Evolutionary conservation across 2,888 invertebrate species (phyloP).

Genomic region (Agriopis leucophaearia): DNA sequence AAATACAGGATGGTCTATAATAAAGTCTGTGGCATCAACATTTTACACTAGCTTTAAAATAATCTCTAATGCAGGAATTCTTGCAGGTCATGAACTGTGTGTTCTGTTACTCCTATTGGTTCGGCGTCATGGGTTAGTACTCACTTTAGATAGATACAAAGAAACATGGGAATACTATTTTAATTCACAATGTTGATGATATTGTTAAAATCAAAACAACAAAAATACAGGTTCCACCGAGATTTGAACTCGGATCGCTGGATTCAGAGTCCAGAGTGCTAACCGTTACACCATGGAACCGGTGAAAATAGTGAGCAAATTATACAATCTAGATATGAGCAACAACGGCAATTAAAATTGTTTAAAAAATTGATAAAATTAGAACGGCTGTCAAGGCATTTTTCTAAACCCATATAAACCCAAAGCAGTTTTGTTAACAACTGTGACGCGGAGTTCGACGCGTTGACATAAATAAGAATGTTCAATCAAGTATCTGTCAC

Average conservation of each 20-base stretch:
- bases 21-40: not conserved
- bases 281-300: constrained; percentile 92
- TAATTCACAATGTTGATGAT: no score
- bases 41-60: not conserved
- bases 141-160: no score
- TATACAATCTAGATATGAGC: not conserved
- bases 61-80: constrained; percentile 57
- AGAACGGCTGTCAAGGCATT: no score
- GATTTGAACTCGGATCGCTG: constrained; percentile 93
- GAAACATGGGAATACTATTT: not conserved
- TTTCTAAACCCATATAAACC: no score
- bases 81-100: constrained; percentile 58
- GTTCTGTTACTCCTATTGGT: constrained; percentile 57
- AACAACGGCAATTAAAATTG: not conserved
- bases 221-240: constrained; percentile 88
- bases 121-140: constrained; percentile 59
- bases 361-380: no score
- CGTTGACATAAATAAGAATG: no score
- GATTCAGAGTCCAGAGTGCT: constrained; percentile 93
- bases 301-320: constrained; percentile 31
- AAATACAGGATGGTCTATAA: no score
- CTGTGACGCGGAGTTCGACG: no score
- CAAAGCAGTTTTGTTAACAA: no score
- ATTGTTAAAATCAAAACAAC: not conserved
- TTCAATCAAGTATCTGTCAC: no score